Evolutionary conservation across 2,113 vertebrate species (phyloP).

Genomic region (Vimba vimba): DNA sequence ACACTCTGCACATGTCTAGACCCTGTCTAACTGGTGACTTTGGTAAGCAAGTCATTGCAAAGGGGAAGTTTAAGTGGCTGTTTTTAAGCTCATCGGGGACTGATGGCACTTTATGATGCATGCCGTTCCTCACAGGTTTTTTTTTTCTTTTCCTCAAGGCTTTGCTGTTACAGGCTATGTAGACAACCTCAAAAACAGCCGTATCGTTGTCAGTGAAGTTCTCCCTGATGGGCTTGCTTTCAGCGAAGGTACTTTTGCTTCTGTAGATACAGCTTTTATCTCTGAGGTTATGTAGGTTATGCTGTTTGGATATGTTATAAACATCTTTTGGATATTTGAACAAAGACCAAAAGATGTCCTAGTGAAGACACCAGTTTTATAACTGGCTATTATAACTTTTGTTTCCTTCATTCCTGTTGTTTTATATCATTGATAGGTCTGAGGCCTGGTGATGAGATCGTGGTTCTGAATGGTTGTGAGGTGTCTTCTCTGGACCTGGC

Average conservation of each 20-base stretch:
- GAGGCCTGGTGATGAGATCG: conserved; percentile 81
- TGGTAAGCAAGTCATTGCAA: conserved; percentile 72
- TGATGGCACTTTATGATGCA: neutral
- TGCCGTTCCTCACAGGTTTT: neutral
- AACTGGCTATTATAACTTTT: neutral
- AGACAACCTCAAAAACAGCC: conserved; percentile 76
- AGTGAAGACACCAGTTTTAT: neutral
- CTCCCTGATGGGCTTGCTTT: conserved; percentile 82
- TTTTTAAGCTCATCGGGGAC: conserved; percentile 21
- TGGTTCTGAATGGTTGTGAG: conserved; percentile 84
- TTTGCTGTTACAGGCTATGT: conserved; percentile 90
- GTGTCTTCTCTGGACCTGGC: conserved; percentile 84
- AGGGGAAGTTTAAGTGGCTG: neutral
- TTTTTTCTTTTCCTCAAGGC: conserved; percentile 69
- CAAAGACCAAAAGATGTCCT: neutral
- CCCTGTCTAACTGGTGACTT: conserved; percentile 75
- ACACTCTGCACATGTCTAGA: conserved; percentile 77
- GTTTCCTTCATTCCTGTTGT: neutral
- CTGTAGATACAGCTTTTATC: neutral
- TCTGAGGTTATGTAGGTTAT: neutral
- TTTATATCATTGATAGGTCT: conserved; percentile 41
- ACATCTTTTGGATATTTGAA: neutral
- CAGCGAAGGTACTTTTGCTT: conserved; percentile 76
- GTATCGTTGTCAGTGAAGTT: conserved; percentile 85
- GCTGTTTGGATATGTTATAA: neutral